These are phyloP conservation scores for Nephrotoma guestfalica DNA, from an alignment of 2,888 invertebrate species.

Conservation along the genomic window DNA sequence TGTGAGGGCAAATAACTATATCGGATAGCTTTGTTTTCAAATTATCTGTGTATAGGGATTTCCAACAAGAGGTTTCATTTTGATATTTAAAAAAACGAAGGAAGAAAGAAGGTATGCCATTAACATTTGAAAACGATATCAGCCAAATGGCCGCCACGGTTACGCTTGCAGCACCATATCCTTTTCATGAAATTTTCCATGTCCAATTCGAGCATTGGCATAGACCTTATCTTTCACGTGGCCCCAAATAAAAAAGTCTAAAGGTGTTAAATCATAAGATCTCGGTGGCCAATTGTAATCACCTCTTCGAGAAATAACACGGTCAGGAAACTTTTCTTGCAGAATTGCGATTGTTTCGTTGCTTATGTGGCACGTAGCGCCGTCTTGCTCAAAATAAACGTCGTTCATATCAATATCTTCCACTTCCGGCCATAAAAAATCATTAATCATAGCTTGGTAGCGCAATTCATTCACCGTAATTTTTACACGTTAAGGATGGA, in stretches of 20 bases:
- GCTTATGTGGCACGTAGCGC: conserved; percentile 3
- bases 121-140: too few relatives aligned
- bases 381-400: conserved; percentile 2
- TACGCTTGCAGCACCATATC: too few relatives aligned
- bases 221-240: neutral
- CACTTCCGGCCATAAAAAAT: conserved; percentile 2
- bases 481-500: too few relatives aligned
- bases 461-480: conserved; percentile 6
- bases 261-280: neutral
- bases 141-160: too few relatives aligned
- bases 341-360: neutral
- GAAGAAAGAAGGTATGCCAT: too few relatives aligned
- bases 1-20: too few relatives aligned
- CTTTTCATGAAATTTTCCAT: too few relatives aligned
- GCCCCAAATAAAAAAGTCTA: neutral
- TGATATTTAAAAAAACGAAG: too few relatives aligned
- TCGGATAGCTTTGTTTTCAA: too few relatives aligned
- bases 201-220: too few relatives aligned
- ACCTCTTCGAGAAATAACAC: neutral
- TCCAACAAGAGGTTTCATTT: too few relatives aligned
- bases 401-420: neutral
- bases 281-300: neutral
- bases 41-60: too few relatives aligned
- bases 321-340: neutral
- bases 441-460: conserved; percentile 4